Percentiles rank a stretch among this genome's conserved stretches.
phyloP scores from a whole-genome alignment of 2,888 invertebrate genomes.

The Villa cingulata region DNA sequence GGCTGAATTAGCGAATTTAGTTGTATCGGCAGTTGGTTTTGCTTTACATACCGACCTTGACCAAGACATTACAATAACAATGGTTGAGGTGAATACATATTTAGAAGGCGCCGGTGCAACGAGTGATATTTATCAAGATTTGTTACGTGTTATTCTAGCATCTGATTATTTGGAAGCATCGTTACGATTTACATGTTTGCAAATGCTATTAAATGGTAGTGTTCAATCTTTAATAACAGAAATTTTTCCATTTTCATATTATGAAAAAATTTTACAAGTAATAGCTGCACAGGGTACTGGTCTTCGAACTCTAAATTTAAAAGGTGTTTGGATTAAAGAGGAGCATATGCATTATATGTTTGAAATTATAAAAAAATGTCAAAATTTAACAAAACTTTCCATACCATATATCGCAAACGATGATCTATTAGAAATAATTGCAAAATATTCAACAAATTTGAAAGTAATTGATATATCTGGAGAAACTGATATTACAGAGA shows the following conservation, averaged over 20 bases:
- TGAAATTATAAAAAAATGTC: constrained; percentile 44
- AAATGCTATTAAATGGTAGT: constrained; percentile 49
- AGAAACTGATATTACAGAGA: constrained; percentile 53
- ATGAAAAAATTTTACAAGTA: constrained; percentile 51
- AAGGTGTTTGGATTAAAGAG: constrained; percentile 60
- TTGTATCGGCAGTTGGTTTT: constrained; percentile 48
- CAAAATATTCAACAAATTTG: constrained; percentile 42
- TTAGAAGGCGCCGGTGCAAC: constrained; percentile 48
- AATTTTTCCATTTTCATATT: constrained; percentile 57
- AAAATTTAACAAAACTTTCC: constrained; percentile 45
- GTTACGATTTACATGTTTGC: constrained; percentile 50
- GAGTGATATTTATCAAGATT: constrained; percentile 53
- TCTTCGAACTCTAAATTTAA: constrained; percentile 49
- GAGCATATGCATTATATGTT: constrained; percentile 51
- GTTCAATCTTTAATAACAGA: constrained; percentile 52
- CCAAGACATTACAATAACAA: constrained; percentile 41
- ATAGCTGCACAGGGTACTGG: constrained; percentile 50
- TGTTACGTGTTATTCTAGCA: constrained; percentile 48
- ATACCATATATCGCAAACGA: constrained; percentile 61
- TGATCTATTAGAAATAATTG: constrained; percentile 47
- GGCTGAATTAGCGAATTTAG: constrained; percentile 45
- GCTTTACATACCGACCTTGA: constrained; percentile 41
- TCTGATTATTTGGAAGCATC: constrained; percentile 54
- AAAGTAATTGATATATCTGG: constrained; percentile 54
- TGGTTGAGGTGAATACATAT: constrained; percentile 47